These are phyloP conservation scores for Hydraecia micacea DNA, from an alignment of 2,888 invertebrate species.

Conservation along the genomic window DNA sequence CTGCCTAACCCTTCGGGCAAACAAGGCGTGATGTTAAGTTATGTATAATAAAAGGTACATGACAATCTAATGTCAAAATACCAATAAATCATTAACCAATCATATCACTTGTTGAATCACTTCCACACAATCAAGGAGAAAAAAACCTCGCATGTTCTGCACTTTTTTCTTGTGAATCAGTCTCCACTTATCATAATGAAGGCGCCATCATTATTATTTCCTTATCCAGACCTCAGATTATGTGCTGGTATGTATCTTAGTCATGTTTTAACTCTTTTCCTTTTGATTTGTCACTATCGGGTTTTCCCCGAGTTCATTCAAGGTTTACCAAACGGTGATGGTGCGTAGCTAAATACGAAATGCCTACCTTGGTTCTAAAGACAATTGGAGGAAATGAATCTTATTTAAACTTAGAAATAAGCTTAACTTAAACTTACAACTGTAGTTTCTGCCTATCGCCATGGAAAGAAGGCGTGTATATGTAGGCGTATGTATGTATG, in stretches of 20 bases:
- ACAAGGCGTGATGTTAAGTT: too few relatives aligned
- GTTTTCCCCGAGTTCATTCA: conserved; percentile 11
- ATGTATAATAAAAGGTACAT: too few relatives aligned
- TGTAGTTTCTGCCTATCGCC: too few relatives aligned
- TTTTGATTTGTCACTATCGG: conserved; percentile 22
- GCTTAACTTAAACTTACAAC: background rate
- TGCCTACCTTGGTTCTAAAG: background rate
- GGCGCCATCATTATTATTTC: conserved; percentile 41
- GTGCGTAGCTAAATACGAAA: background rate
- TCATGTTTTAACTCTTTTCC: conserved; percentile 28
- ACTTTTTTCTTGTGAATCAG: conserved; percentile 25
- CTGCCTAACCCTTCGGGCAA: too few relatives aligned
- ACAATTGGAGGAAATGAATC: background rate
- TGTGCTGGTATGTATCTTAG: conserved; percentile 36
- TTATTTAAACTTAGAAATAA: background rate
- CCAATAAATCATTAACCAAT: too few relatives aligned
- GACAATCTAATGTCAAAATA: too few relatives aligned
- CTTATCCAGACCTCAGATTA: conserved; percentile 18
- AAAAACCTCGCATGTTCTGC: background rate
- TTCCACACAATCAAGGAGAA: background rate
- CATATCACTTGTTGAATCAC: too few relatives aligned
- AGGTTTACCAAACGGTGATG: background rate
- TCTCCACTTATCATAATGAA: background rate
- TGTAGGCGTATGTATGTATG: background rate
- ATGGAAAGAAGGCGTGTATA: background rate